Base-by-base conservation (phyloP, 2,888 invertebrate genomes). In the Apeira syringaria region DNA sequence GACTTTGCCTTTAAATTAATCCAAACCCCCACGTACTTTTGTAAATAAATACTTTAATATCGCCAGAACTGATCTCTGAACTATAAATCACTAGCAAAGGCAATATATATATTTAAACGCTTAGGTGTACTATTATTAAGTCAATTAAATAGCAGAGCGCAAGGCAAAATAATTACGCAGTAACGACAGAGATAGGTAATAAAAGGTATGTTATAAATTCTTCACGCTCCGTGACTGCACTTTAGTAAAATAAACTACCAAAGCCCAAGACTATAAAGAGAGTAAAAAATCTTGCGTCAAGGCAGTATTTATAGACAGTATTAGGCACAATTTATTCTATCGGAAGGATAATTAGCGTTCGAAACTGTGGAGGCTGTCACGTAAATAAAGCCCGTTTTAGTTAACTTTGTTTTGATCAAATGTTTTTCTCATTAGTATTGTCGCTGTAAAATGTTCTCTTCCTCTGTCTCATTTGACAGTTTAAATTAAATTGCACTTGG, bases 31-130 rank as follows among this genome's bases (percentile, higher is more conserved):
- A 7, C 20, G 7, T 28, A 11, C 8, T 2, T 15, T 20, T 34
- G 24, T 24, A 40, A 34, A 40, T 40, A 29, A 40, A 40, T 28
- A 34, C 33, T 25, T 40, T 8, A 25, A 1, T 42, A 42, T 36
- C 42, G 13, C n/a, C n/a, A 15, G 9, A 35, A 31, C 13, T 31
- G 27, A 36, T 42, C 42, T 42, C 10, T 31, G 15, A 22, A 35
- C 35, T 18, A 42, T 42, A 31, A 42, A 42, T 42, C 42, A 42
- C n/a, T 7, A 3, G 6, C n/a, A 8, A 31, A 30, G 8, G 28
- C 22, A 30, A 18, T 36, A 35, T 10, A 22, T 41, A 35, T 29
- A 36, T 36, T 20, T 29, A 7, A 18, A 36, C 29, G 25, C 31
- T 6, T 5, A 15, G 6, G 10, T 31, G 35, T 35, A 30, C 26